Evolutionary conservation across 2,113 vertebrate species (phyloP).

Genomic region (Muscicapa adusta): DNA sequence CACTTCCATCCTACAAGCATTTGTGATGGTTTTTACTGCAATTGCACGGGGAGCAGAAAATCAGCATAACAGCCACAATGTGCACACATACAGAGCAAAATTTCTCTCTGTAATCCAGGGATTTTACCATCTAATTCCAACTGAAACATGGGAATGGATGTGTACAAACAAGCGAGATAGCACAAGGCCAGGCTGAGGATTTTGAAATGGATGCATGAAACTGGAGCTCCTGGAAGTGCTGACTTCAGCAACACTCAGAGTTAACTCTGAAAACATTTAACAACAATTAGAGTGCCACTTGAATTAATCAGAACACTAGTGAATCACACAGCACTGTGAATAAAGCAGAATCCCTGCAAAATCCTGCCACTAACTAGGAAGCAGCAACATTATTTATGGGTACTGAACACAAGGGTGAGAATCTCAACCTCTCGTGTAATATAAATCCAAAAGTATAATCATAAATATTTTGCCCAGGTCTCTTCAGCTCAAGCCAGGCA

Average conservation of each 20-base stretch:
- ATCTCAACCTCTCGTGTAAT: background rate
- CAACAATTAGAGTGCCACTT: background rate
- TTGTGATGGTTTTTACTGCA: background rate
- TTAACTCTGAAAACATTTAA: background rate
- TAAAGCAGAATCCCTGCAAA: background rate
- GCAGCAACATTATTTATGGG: background rate
- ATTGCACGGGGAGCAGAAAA: background rate
- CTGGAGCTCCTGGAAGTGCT: background rate
- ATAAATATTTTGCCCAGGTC: background rate
- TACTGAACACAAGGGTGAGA: background rate
- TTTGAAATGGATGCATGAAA: accelerated
- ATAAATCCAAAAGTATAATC: background rate
- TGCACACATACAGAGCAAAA: background rate
- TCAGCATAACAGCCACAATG: background rate
- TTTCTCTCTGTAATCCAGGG: background rate
- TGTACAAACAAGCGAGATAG: background rate
- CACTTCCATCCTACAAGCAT: background rate
- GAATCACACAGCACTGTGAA: background rate
- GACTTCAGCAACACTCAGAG: background rate
- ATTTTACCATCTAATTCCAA: background rate
- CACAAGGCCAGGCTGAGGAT: background rate
- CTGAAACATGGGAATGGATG: background rate
- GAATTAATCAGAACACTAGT: background rate
- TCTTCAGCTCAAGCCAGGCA: background rate
- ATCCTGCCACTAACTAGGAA: background rate